Conservation (phyloP, 2,113 vertebrate species). For the Alethe diademata region DNA sequence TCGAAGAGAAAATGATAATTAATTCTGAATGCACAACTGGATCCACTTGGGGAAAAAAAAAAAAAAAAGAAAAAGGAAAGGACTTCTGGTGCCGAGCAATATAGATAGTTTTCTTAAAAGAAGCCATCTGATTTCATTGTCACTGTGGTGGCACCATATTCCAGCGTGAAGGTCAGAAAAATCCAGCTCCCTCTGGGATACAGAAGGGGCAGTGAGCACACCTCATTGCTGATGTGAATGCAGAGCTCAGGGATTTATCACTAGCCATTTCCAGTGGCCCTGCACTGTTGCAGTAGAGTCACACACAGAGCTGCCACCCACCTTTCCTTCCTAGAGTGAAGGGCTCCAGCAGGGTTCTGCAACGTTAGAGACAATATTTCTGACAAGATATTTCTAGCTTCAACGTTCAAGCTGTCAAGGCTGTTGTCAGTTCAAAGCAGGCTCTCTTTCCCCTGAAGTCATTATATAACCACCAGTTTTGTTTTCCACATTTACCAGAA, state of each 20-base stretch:
- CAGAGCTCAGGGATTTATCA: background rate
- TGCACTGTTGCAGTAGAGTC: background rate
- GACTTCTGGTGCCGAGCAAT: background rate
- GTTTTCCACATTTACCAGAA: slow-evolving; percentile 36
- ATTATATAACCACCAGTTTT: slow-evolving; percentile 46
- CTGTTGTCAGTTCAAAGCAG: slow-evolving; percentile 58
- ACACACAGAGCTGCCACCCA: accelerated
- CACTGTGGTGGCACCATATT: background rate
- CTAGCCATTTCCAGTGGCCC: background rate
- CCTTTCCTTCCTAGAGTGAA: background rate
- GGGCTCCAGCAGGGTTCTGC: background rate
- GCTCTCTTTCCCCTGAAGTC: slow-evolving; percentile 23
- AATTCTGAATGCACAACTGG: background rate
- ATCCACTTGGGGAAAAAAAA: background rate
- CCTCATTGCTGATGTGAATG: background rate
- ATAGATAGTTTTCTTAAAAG: background rate
- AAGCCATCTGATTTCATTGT: background rate
- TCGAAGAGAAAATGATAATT: background rate
- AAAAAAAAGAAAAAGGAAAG: background rate
- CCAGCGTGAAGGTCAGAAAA: accelerated
- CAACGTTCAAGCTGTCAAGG: slow-evolving; percentile 40
- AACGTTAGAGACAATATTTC: background rate
- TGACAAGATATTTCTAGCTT: slow-evolving; percentile 53
- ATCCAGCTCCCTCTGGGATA: background rate
- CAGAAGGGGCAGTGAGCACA: background rate